phyloP scores from a whole-genome alignment of 2,888 invertebrate species.

The Heterodera filipjevi region DNA sequence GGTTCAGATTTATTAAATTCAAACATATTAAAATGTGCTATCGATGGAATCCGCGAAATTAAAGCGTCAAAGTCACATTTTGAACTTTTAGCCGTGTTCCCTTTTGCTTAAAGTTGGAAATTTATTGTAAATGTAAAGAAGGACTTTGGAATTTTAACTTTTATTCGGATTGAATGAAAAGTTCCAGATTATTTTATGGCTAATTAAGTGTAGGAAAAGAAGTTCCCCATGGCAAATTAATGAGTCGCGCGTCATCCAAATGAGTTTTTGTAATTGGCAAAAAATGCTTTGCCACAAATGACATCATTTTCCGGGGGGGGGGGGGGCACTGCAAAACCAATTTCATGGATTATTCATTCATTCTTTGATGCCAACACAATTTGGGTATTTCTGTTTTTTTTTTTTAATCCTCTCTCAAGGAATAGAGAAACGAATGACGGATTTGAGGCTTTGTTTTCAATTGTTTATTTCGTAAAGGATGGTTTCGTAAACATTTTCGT shows the following conservation, averaged over 20 bases:
- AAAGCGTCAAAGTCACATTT: too few relatives aligned
- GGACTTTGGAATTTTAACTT: too few relatives aligned
- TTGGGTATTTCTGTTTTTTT: neutral
- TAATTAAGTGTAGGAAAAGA: too few relatives aligned
- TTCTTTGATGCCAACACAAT: neutral
- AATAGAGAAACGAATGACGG: neutral
- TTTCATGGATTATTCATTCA: neutral
- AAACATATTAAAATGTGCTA: neutral
- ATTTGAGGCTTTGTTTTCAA: neutral
- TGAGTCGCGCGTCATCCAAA: too few relatives aligned
- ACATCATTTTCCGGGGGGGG: neutral
- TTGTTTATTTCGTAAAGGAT: neutral
- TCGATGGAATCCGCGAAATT: neutral
- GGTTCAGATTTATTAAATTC: neutral
- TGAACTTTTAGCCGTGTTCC: neutral
- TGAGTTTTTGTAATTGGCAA: neutral
- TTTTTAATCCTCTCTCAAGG: too few relatives aligned
- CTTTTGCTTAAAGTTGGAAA: too few relatives aligned
- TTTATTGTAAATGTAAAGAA: too few relatives aligned
- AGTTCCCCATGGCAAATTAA: too few relatives aligned
- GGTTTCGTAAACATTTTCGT: neutral
- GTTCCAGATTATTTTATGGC: too few relatives aligned
- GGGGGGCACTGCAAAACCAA: neutral
- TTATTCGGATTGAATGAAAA: too few relatives aligned
- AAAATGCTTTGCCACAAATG: neutral